These are phyloP conservation scores for Trilocha varians DNA, from an alignment of 2,888 invertebrate species.

Conservation along the genomic window DNA sequence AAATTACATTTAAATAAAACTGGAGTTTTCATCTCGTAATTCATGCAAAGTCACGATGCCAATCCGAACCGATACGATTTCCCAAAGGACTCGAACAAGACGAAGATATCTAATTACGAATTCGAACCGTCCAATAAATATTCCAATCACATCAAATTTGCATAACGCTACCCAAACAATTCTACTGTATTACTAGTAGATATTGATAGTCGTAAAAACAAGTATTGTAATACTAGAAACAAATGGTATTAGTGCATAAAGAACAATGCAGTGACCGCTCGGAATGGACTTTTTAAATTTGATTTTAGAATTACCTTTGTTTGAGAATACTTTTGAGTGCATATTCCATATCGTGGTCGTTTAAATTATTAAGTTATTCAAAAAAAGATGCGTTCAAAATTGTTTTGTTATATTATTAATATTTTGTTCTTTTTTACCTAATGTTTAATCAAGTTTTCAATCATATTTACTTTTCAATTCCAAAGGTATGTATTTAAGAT, in stretches of 20 bases:
- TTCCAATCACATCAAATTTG: slow-evolving; percentile 53
- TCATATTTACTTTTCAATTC: too few relatives aligned
- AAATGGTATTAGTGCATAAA: neutral
- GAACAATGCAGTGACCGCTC: neutral
- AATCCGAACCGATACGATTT: slow-evolving; percentile 47
- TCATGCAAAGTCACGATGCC: slow-evolving; percentile 46
- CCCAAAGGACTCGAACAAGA: slow-evolving; percentile 44
- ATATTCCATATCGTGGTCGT: too few relatives aligned
- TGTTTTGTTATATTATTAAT: too few relatives aligned
- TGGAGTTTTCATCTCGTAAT: slow-evolving; percentile 22
- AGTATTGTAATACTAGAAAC: neutral
- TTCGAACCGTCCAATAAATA: slow-evolving; percentile 63
- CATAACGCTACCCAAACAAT: slow-evolving; percentile 29
- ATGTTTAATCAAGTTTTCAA: too few relatives aligned
- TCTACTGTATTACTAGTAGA: slow-evolving; percentile 7
- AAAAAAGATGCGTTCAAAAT: too few relatives aligned
- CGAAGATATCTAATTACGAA: slow-evolving; percentile 63
- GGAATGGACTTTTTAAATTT: neutral
- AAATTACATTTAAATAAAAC: slow-evolving; percentile 19
- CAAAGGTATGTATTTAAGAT: too few relatives aligned
- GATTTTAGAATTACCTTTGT: too few relatives aligned
- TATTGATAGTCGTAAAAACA: neutral
- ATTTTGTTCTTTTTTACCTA: too few relatives aligned
- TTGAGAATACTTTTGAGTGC: too few relatives aligned
- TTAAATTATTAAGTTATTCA: too few relatives aligned